These are phyloP conservation scores for Psettodes erumei DNA, from an alignment of 2,113 vertebrate genomes.

Conservation along the genomic window DNA sequence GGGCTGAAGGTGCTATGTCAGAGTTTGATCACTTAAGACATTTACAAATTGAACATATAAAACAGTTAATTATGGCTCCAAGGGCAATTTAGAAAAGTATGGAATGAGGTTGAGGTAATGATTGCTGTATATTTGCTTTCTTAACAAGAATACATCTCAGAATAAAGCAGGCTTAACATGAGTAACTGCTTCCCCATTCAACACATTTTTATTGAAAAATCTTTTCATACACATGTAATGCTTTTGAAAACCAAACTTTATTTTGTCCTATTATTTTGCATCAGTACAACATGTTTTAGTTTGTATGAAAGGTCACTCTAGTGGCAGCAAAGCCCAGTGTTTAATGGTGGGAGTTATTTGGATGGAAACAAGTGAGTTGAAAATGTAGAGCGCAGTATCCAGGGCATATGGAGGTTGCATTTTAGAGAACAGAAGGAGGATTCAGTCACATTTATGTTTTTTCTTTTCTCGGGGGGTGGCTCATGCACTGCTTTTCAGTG, in stretches of 20 bases:
- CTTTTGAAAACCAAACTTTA: not conserved
- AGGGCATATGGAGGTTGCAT: constrained; percentile 14
- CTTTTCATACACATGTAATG: not conserved
- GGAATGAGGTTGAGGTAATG: constrained; percentile 8
- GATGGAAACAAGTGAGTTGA: constrained; percentile 1
- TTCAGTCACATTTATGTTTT: constrained; percentile 9
- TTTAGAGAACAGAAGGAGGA: constrained; percentile 22
- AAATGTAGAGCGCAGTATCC: constrained; percentile 22
- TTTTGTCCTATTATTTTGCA: constrained; percentile 13
- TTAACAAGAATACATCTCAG: constrained; percentile 15
- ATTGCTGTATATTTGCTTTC: not conserved
- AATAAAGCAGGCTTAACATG: constrained; percentile 14
- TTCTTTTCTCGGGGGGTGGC: not conserved
- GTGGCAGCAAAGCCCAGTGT: constrained; percentile 18
- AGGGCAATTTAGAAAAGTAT: constrained; percentile 3
- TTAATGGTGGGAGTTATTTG: constrained; percentile 6
- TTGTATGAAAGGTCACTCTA: constrained; percentile 21
- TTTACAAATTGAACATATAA: not conserved
- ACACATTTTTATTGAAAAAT: constrained; percentile 26
- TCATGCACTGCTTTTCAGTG: constrained; percentile 30
- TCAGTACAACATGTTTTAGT: not conserved
- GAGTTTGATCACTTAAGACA: not conserved
- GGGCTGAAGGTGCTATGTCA: not conserved
- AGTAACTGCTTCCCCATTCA: not conserved
- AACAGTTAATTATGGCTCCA: not conserved